Evolutionary conservation across 2,113 vertebrate species (phyloP), one percentile per base, ranked within the genome.

Genomic region (Scalopus aquaticus): DNA sequence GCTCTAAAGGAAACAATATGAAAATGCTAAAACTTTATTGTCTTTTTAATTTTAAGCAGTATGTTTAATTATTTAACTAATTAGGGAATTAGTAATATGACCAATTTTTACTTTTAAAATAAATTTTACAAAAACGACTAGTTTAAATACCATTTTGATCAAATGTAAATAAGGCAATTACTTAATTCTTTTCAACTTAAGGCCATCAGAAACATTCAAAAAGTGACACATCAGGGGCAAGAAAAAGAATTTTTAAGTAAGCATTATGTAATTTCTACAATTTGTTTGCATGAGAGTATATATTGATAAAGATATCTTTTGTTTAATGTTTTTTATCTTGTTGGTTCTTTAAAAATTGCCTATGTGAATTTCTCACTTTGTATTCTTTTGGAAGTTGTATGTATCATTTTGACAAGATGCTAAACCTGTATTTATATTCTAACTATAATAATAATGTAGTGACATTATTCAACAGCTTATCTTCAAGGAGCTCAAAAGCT

Each of bases 371-470:
- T 96, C 54, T 88, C 54, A 92, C 46, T 95, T 56, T 93, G 60
- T 84, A 73, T 7, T 90, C 89, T 72, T 89, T 96, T 91, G 74
- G 92, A 94, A 97, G 35, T 91, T 95, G 62, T 94, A 62, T 95
- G 62, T 94, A 62, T 95, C 84, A 81, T 96, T 80, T 90, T 96
- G 95, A 96, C 84, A 97, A 78, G 95, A 92, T 78, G 76, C 87
- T 96, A 92, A 97, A 87, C 96, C 93, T 93, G 46, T 95, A 90
- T 96, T 97, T 97, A 96, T 97, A 95, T 93, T 95, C 76, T 90
- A 96, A 92, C 83, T 96, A 54, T 93, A 96, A 95, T 96, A 97
- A 96, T 93, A 94, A 94, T 90, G 95, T 96, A 95, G 96, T 89
- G 89, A 96, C 84, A 95, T 95, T 94, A 90, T 90, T 94, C 73